Conservation (phyloP, 92 coral and sea anemone genomes). For the Meandrina meandrites region DNA sequence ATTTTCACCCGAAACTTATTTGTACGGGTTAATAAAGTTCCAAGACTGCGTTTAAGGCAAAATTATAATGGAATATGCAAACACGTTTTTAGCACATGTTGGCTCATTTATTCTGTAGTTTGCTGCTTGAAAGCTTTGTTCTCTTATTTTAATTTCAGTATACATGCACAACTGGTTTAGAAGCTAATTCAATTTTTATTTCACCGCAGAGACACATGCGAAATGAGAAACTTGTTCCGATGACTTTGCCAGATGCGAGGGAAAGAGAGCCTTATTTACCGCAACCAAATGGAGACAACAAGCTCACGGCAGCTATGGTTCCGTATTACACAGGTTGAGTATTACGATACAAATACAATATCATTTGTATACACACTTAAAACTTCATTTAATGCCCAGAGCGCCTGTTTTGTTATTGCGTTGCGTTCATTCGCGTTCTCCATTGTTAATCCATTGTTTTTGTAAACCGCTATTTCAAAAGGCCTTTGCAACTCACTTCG, state of each 20-base stretch:
- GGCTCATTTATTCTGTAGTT: not conserved
- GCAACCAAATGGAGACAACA: conserved; percentile 89
- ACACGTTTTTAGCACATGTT: conserved; percentile 14
- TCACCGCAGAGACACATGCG: conserved; percentile 81
- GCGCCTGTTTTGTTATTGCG: not conserved
- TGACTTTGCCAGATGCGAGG: conserved; percentile 59
- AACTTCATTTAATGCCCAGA: not conserved
- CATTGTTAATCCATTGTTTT: conserved; percentile 10
- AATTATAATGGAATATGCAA: conserved; percentile 7
- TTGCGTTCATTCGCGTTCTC: not conserved
- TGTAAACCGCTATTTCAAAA: not conserved
- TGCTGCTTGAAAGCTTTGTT: not conserved
- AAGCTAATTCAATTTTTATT: conserved; percentile 11
- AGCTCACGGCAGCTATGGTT: conserved; percentile 84
- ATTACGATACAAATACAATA: not conserved
- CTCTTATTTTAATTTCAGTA: conserved; percentile 10
- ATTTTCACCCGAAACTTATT: not conserved
- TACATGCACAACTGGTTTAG: conserved; percentile 2
- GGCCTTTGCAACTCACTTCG: not conserved
- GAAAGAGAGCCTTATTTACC: conserved; percentile 72
- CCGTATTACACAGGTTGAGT: conserved; percentile 93
- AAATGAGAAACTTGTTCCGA: conserved; percentile 83
- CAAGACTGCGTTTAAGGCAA: not conserved
- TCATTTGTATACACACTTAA: not conserved
- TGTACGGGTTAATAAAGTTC: not conserved